Conservation (phyloP, 2,113 vertebrate species). For the Condylura cristata region DNA sequence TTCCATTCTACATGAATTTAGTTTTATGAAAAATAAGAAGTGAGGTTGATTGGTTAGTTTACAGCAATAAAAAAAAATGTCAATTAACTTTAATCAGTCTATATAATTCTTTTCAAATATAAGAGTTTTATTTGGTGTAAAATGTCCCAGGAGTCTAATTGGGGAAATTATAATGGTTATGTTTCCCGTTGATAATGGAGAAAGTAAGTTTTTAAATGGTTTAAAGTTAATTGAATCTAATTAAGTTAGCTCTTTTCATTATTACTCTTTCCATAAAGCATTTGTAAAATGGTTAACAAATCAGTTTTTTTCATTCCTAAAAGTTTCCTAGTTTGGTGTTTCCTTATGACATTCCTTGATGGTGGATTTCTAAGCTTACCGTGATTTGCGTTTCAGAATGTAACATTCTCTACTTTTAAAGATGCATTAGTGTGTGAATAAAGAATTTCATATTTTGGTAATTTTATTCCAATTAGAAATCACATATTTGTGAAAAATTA, state of each 20-base stretch:
- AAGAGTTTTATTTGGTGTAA: constrained; percentile 53
- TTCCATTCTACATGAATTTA: constrained; percentile 36
- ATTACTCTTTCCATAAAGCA: constrained; percentile 12
- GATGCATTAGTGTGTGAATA: constrained; percentile 3
- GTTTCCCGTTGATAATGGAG: constrained; percentile 47
- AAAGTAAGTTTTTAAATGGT: constrained; percentile 39
- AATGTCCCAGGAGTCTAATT: constrained; percentile 37
- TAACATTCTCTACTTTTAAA: constrained; percentile 15
- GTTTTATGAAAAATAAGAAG: constrained; percentile 48
- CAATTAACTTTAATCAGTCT: constrained; percentile 37
- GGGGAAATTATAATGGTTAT: constrained; percentile 37
- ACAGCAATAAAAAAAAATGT: constrained; percentile 36
- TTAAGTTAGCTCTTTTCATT: constrained; percentile 15
- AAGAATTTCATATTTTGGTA: constrained; percentile 29
- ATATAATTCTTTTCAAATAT: constrained; percentile 38
- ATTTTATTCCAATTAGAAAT: constrained; percentile 26
- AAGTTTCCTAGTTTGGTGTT: constrained; percentile 5
- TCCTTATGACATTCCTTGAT: not conserved
- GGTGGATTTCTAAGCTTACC: not conserved
- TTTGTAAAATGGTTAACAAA: constrained; percentile 12
- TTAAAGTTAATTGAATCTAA: constrained; percentile 36
- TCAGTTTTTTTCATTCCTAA: not conserved
- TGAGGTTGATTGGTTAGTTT: constrained; percentile 40
- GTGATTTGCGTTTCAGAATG: constrained; percentile 20
- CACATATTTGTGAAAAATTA: not conserved